Evolutionary conservation across 2,797 vertebrate species (phyloP), one percentile per base, ranked within the genome.

Genomic region (Melopsittacus undulatus): DNA sequence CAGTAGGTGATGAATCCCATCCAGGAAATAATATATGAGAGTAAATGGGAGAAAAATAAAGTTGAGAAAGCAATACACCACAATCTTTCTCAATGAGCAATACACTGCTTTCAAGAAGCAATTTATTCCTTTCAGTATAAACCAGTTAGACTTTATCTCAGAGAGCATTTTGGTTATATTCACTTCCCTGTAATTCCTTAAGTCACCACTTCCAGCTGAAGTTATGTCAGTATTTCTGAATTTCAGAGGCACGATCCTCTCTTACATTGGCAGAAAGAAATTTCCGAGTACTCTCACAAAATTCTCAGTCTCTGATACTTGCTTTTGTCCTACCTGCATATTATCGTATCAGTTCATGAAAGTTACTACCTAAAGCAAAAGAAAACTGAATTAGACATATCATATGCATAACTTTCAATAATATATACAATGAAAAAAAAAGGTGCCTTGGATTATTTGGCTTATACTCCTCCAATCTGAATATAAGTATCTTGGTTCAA

Each of bases 21-120:
- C 45, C 74, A 89, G 74, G 62, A 92, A 75, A 83, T 52, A 80
- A 83, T 21, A 79, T 17, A 80, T 38, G 21, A 87, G 63, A 83
- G 27, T 30, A 83, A 94, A 64, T 2, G n/a, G 61, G 32, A 82
- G 70, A 94, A 89, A 92, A 78, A 93, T 15, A 68, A 16, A 72
- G n/a, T 48, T 85, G 17, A 83, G 48, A 94, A 91, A 94, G 57
- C 16, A 94, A 90, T 83, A 85, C 29, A 74, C 34, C 51, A 73
- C 40, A 76, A 6, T 68, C 51, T 90, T 95, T 90, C 82, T 42
- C 56, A 76, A 32, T 43, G 34, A 89, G 54, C 45, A 91, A 90
- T 72, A 62, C 4, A 59, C 63, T 80, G 38, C 23, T 90, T 93
- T 90, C 56, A 86, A 85, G 45, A 72, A 83, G 30, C 24, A 90